Base-by-base conservation (phyloP, 1,140 invertebrate genomes). In the Drosophila ficusphila region DNA sequence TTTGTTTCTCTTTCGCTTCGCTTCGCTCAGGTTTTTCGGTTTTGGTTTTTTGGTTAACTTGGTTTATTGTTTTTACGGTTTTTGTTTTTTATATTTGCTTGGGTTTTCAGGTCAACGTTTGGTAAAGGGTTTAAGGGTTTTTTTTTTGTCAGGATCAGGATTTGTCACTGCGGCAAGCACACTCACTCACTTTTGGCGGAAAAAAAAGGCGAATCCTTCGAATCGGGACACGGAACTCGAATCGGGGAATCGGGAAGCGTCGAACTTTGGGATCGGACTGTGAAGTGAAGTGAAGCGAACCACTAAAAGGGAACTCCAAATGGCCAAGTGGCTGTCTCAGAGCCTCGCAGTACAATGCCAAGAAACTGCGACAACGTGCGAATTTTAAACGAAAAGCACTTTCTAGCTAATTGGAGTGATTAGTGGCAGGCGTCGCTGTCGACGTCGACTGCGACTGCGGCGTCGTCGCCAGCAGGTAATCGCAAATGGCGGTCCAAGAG, bases 341-440 rank as follows among this genome's bases (percentile, higher is more conserved):
- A 67, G 75, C 51, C 79, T 71, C 69, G 60, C 64, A 64, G 51
- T 71, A 82, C 79, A 90, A 90, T 90, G 89, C 85, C 89, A 90
- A 90, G 85, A 89, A 89, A 88, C 76, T 67, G 89, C 85, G 85
- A 89, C 85, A 89, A 75, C 76, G 82, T 86, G 89, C 89, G 85
- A 89, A 90, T 89, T 90, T 90, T 77, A 90, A 90, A 83, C 78
- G 73, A 89, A 89, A 90, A 79, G 68, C 77, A 81, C 76, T 86
- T 86, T 86, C 82, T 82, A 88, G 69, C 82, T 89, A 88, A 86
- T 88, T 86, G 82, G 74, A 86, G 82, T 88, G 82, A 88, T 88
- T 86, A 86, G 82, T 86, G 64, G 69, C 77, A 61, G 58, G 54
- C 81, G 75, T 75, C 56, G 67, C 49, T 51, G 75, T 39, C 42